These are phyloP conservation scores for Sturmia bella DNA, from an alignment of 2,888 invertebrate genomes.

Conservation along the genomic window DNA sequence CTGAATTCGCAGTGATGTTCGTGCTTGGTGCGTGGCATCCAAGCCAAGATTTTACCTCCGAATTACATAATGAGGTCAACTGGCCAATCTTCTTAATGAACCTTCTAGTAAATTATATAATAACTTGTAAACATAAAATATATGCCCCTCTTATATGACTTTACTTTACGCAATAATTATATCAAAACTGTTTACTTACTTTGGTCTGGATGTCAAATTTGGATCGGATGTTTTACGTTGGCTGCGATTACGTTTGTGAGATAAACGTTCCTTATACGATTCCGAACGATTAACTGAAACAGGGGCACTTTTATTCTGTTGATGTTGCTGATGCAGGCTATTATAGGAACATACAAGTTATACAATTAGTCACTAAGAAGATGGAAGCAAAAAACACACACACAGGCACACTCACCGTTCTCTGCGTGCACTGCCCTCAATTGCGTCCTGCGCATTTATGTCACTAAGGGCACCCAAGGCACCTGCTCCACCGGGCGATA, in stretches of 20 bases:
- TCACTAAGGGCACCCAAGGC: conserved; percentile 71
- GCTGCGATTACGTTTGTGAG: conserved; percentile 86
- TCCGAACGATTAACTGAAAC: conserved; percentile 86
- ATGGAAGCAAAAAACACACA: not conserved
- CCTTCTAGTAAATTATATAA: no score
- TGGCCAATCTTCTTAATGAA: no score
- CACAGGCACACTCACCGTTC: conserved; percentile 74
- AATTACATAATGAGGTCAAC: no score
- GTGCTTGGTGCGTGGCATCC: no score
- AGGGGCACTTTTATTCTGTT: conserved; percentile 81
- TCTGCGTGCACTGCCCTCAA: conserved; percentile 75
- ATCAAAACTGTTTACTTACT: conserved; percentile 82
- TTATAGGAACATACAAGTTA: not conserved
- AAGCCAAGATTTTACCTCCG: no score
- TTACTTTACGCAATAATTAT: conserved; percentile 12
- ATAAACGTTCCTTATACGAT: conserved; percentile 87
- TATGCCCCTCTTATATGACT: conserved; percentile 25
- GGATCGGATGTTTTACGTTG: conserved; percentile 91
- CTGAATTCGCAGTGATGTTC: no score
- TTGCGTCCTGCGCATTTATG: conserved; percentile 78
- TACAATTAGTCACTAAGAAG: conserved; percentile 1
- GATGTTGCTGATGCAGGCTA: conserved; percentile 76
- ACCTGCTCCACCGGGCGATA: conserved; percentile 54
- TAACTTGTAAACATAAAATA: not conserved
- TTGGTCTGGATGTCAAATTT: conserved; percentile 86